Percentiles rank a stretch among this genome's conserved stretches.
Conservation (phyloP, 2,113 vertebrate genomes). For the Fulica atra region DNA sequence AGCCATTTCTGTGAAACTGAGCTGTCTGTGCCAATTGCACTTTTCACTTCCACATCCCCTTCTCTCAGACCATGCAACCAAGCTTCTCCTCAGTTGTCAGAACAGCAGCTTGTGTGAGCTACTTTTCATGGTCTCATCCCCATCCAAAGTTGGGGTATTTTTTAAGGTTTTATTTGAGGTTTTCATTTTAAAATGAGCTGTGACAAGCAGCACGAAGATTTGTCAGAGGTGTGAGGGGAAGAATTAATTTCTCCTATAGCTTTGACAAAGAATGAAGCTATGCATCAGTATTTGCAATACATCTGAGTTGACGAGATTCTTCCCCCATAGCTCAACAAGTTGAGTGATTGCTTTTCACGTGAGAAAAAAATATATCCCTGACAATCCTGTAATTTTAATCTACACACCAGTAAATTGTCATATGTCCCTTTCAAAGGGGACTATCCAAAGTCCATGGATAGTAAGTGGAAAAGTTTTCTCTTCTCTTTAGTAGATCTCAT, state of each 20-base stretch:
- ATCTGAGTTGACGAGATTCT: background rate
- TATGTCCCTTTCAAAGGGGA: background rate
- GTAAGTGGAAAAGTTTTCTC: background rate
- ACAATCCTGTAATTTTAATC: background rate
- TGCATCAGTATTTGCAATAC: background rate
- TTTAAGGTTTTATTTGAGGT: background rate
- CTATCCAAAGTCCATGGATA: background rate
- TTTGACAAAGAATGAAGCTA: background rate
- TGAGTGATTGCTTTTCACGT: background rate
- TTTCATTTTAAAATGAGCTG: background rate
- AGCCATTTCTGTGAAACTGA: background rate
- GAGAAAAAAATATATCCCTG: background rate
- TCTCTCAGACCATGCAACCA: background rate
- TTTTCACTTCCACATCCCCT: background rate
- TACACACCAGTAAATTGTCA: background rate
- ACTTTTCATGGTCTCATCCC: background rate
- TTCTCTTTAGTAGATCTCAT: background rate
- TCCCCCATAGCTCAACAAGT: background rate
- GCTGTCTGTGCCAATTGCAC: background rate
- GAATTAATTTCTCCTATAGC: background rate
- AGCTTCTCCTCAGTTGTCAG: background rate
- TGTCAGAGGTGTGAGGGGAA: background rate
- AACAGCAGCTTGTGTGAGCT: background rate
- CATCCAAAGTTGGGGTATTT: background rate
- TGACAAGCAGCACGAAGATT: background rate